Conservation (phyloP, 2,797 vertebrate species). For the Acanthopagrus latus region DNA sequence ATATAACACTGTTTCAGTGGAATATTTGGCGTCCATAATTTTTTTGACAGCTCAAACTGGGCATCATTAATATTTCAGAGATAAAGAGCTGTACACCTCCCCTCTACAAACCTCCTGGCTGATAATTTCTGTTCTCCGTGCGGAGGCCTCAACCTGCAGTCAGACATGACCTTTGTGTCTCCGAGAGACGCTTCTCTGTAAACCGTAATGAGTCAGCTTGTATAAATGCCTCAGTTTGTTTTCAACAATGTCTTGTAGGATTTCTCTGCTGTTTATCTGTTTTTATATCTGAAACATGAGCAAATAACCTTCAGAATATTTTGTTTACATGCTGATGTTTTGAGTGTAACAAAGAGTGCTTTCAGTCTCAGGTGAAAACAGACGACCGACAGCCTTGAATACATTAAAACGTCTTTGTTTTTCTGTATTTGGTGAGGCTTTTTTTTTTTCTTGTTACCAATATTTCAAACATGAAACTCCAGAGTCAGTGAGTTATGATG, state of each 20-base stretch:
- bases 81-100: conserved; percentile 32
- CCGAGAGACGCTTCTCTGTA: conserved; percentile 32
- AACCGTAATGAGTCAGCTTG: conserved; percentile 37
- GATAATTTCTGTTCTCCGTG: conserved; percentile 39
- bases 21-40: conserved; percentile 35
- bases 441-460: background rate
- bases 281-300: background rate
- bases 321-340: background rate
- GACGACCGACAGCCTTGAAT: background rate
- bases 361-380: background rate
- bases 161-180: conserved; percentile 16
- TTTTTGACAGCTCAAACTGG: conserved; percentile 33
- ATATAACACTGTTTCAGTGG: conserved; percentile 14
- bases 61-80: conserved; percentile 60
- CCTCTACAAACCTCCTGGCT: conserved; percentile 13
- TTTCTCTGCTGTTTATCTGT: conserved; percentile 10
- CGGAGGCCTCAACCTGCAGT: conserved; percentile 11
- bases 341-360: background rate
- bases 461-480: background rate
- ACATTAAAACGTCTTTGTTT: background rate
- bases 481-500: background rate
- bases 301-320: background rate
- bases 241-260: conserved; percentile 6
- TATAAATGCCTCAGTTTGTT: conserved; percentile 22
- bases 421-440: background rate